These are phyloP conservation scores for Lanius ludovicianus DNA, from an alignment of 2,113 vertebrate species.

Conservation along the genomic window DNA sequence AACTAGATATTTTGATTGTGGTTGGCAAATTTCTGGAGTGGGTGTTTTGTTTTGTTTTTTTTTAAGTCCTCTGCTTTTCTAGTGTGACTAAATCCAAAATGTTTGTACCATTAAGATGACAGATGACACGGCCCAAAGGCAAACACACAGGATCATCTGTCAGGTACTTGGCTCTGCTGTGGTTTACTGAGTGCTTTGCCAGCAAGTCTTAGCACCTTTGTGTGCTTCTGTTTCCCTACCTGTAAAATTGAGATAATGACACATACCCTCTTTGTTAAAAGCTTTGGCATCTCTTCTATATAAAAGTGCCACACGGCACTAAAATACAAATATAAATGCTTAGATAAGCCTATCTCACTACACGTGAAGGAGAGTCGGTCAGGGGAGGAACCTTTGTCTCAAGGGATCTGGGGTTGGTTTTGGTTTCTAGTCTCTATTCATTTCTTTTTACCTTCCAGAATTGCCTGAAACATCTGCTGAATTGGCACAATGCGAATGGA, in stretches of 20 bases:
- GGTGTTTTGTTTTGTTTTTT: not conserved
- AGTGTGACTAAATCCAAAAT: constrained; percentile 28
- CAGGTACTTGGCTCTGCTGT: constrained; percentile 33
- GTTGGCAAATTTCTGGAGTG: not conserved
- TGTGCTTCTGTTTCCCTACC: constrained; percentile 16
- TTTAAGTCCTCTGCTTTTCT: not conserved
- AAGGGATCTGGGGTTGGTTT: not conserved
- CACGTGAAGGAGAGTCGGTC: not conserved
- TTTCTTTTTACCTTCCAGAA: constrained; percentile 20
- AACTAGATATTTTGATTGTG: constrained; percentile 23
- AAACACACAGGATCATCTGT: constrained; percentile 33
- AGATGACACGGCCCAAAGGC: constrained; percentile 42
- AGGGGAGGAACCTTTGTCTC: not conserved
- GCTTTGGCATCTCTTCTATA: not conserved
- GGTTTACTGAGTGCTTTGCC: constrained; percentile 30
- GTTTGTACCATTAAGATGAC: constrained; percentile 35
- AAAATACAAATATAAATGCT: constrained; percentile 7
- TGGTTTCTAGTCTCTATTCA: not conserved
- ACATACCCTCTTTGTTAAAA: not conserved
- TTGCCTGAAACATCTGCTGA: not conserved
- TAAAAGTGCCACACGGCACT: not conserved
- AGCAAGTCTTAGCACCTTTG: constrained; percentile 20
- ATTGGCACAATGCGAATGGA: not conserved
- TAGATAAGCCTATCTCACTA: not conserved
- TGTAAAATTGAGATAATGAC: constrained; percentile 37